Conservation (phyloP, 2,888 invertebrate species). For the Dasysyrphus albostriatus region DNA sequence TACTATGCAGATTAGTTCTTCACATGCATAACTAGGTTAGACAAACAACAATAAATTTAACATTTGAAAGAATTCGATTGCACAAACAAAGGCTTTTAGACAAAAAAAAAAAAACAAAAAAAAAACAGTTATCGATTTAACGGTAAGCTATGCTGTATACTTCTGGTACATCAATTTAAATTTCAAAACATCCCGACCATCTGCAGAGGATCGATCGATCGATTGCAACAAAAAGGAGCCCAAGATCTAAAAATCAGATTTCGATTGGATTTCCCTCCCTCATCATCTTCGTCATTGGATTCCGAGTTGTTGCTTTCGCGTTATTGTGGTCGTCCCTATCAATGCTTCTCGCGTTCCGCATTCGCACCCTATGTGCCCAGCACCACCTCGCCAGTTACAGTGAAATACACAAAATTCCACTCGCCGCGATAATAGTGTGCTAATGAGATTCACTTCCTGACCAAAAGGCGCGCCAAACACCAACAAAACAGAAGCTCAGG, state of each 20-base stretch:
- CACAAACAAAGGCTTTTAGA: conserved; percentile 33
- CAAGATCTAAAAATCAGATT: conserved; percentile 73
- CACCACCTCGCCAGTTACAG: neutral
- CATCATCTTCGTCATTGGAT: conserved; percentile 1
- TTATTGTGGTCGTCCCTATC: conserved; percentile 3
- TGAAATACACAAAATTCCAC: conserved; percentile 72
- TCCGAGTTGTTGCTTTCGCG: neutral
- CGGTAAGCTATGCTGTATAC: conserved; percentile 4
- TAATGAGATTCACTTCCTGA: conserved; percentile 77
- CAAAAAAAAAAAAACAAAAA: conserved; percentile 2
- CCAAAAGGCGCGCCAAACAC: conserved; percentile 65
- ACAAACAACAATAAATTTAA: neutral
- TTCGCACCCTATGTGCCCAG: conserved; percentile 51
- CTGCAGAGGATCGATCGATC: conserved; percentile 42
- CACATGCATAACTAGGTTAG: neutral
- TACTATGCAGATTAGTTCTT: no score
- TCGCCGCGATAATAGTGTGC: conserved; percentile 75
- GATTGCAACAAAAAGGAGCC: conserved; percentile 56
- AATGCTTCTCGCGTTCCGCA: conserved; percentile 16
- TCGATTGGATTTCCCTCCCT: conserved; percentile 51
- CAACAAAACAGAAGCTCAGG: conserved; percentile 61
- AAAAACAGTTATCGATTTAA: conserved; percentile 2
- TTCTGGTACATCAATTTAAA: conserved; percentile 62
- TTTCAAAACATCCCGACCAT: conserved; percentile 73
- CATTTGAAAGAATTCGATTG: neutral